Conservation (phyloP, 1,140 invertebrate species). For the Cephus cinctus region DNA sequence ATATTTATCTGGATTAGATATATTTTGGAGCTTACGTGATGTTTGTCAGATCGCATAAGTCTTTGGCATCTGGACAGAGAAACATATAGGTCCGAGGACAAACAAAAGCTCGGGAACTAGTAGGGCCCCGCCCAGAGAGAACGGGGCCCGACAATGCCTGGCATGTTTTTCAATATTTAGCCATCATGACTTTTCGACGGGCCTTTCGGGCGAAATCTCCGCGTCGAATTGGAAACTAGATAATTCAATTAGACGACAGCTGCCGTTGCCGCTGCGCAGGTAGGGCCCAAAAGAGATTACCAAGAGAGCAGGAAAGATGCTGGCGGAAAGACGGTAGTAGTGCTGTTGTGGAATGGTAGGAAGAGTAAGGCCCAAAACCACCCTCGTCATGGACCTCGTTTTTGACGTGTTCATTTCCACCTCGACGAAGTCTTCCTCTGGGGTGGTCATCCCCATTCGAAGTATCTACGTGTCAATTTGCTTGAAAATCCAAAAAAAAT, state of each 20-base stretch:
- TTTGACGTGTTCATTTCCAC: conserved; percentile 12
- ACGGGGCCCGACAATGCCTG: conserved; percentile 36
- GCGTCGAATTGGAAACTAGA: conserved; percentile 57
- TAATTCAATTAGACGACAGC: conserved; percentile 57
- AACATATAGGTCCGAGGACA: conserved; percentile 23
- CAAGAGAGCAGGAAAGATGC: background rate
- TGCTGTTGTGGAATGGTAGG: conserved; percentile 4
- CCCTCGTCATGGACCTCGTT: conserved; percentile 14
- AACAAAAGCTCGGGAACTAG: conserved; percentile 34
- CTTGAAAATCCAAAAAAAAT: too few species aligned
- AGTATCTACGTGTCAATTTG: too few species aligned
- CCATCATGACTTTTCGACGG: conserved; percentile 56
- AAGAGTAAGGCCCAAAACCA: conserved; percentile 1
- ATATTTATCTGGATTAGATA: too few species aligned
- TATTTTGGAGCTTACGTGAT: too few species aligned
- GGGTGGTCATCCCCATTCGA: background rate
- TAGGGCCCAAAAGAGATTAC: background rate
- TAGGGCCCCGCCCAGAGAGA: conserved; percentile 24
- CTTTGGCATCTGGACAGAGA: too few species aligned
- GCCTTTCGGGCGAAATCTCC: conserved; percentile 49
- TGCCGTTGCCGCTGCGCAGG: conserved; percentile 32
- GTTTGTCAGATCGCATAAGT: too few species aligned
- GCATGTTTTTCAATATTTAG: conserved; percentile 58
- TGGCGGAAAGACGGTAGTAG: background rate
- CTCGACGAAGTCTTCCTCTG: conserved; percentile 3